These are phyloP conservation scores for Echinops telfairi DNA, from an alignment of 2,113 vertebrate species.

Conservation along the genomic window DNA sequence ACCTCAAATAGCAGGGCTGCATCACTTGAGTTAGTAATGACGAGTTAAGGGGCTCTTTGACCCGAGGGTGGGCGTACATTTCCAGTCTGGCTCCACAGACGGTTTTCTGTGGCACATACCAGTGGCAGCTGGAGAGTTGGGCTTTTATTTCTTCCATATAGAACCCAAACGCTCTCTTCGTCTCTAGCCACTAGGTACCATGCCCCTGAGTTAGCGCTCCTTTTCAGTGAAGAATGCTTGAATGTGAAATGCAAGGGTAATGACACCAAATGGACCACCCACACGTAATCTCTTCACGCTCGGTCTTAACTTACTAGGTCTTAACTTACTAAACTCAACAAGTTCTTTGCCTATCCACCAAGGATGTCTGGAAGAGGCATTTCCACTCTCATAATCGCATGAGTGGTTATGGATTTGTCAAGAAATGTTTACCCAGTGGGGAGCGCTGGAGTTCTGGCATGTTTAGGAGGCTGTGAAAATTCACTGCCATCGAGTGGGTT, in stretches of 20 bases:
- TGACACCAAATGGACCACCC: background rate
- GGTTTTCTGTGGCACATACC: background rate
- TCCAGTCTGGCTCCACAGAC: background rate
- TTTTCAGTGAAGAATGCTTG: background rate
- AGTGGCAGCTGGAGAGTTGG: background rate
- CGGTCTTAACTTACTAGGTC: background rate
- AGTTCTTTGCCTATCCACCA: background rate
- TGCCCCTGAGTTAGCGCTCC: background rate
- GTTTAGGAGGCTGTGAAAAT: background rate
- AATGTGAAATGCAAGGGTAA: background rate
- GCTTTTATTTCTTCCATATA: background rate
- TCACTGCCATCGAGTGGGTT: no score
- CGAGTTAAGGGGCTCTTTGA: background rate
- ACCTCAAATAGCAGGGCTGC: background rate
- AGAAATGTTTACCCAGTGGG: background rate
- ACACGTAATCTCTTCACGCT: conserved; percentile 5
- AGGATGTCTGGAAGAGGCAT: background rate
- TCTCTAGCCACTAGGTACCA: background rate
- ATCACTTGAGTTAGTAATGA: background rate
- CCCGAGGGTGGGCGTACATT: background rate
- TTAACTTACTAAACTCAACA: conserved; percentile 14
- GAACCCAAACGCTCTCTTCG: background rate
- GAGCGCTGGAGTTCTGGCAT: background rate
- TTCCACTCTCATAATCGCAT: conserved; percentile 6
- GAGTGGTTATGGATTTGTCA: background rate